Evolutionary conservation across 2,113 vertebrate genomes (phyloP).

Genomic region (Genyomyrus donnyi): DNA sequence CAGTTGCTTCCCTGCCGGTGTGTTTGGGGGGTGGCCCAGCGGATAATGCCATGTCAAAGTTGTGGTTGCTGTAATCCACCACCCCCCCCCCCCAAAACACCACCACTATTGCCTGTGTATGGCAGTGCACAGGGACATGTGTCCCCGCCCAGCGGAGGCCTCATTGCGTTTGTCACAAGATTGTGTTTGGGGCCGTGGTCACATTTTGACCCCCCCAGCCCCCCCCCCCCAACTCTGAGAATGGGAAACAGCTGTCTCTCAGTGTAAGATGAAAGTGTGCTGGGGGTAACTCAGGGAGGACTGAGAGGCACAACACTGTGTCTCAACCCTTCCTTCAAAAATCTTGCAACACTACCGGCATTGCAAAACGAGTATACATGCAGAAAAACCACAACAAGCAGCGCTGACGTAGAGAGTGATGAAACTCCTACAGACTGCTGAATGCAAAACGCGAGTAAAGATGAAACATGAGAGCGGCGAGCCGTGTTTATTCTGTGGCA

Average conservation of each 20-base stretch:
- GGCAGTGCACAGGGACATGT: neutral
- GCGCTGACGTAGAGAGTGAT: neutral
- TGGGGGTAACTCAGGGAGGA: slow-evolving; percentile 34
- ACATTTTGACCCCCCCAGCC: slow-evolving; percentile 12
- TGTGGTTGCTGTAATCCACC: neutral
- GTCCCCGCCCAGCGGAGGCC: neutral
- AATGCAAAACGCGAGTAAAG: neutral
- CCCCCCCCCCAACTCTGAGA: neutral
- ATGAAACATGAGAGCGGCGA: neutral
- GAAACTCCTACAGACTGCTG: neutral
- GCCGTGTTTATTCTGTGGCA: neutral
- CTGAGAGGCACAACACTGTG: slow-evolving; percentile 20
- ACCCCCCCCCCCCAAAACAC: neutral
- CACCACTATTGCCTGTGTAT: neutral
- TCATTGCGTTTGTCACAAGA: slow-evolving; percentile 6
- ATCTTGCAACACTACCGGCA: slow-evolving; percentile 14
- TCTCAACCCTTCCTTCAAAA: slow-evolving; percentile 24
- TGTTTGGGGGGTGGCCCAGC: neutral
- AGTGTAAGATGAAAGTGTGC: slow-evolving; percentile 13
- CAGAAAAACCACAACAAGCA: neutral
- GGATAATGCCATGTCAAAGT: neutral
- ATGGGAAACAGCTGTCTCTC: slow-evolving; percentile 39
- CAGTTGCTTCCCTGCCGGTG: neutral
- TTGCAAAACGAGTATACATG: neutral
- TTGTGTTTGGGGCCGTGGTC: slow-evolving; percentile 10